Evolutionary conservation across 1,140 invertebrate genomes (phyloP).

Genomic region (Cylas formicarius): DNA sequence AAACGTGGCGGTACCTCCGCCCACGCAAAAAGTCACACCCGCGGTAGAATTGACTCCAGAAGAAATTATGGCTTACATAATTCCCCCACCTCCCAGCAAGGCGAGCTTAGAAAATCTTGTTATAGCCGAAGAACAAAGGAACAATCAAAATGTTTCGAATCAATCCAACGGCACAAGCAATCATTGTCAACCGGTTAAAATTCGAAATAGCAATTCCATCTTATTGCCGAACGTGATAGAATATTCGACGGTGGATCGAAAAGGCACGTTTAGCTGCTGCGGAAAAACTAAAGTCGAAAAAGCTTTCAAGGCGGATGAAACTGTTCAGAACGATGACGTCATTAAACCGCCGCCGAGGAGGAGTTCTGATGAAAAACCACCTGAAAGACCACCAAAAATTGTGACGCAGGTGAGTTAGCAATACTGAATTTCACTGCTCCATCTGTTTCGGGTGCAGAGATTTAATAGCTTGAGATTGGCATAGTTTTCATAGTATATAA

Average conservation of each 20-base stretch:
- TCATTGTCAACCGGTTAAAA: conserved; percentile 40
- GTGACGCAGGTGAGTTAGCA: conserved; percentile 43
- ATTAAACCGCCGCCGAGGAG: conserved; percentile 51
- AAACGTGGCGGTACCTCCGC: conserved; percentile 71
- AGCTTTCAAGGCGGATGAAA: not conserved
- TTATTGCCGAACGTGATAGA: conserved; percentile 49
- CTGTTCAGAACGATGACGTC: conserved; percentile 31
- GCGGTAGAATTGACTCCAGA: conserved; percentile 66
- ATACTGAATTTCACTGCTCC: too few species aligned
- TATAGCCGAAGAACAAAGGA: conserved; percentile 9
- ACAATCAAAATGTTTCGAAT: too few species aligned
- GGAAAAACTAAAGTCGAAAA: conserved; percentile 50
- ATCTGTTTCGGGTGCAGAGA: too few species aligned
- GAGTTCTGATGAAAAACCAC: conserved; percentile 48
- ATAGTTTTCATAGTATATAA: too few species aligned
- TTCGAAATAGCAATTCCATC: conserved; percentile 31
- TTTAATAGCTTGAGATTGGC: too few species aligned
- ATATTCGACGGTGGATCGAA: conserved; percentile 58
- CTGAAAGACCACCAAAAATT: conserved; percentile 56
- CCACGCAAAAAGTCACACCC: conserved; percentile 56
- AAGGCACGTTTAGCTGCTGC: conserved; percentile 60
- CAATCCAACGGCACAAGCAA: not conserved
- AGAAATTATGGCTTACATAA: conserved; percentile 72
- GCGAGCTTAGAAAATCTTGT: conserved; percentile 37
- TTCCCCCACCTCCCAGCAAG: conserved; percentile 64